phyloP scores from a whole-genome alignment of 2,888 invertebrate species.

The Criorhina ranunculi region DNA sequence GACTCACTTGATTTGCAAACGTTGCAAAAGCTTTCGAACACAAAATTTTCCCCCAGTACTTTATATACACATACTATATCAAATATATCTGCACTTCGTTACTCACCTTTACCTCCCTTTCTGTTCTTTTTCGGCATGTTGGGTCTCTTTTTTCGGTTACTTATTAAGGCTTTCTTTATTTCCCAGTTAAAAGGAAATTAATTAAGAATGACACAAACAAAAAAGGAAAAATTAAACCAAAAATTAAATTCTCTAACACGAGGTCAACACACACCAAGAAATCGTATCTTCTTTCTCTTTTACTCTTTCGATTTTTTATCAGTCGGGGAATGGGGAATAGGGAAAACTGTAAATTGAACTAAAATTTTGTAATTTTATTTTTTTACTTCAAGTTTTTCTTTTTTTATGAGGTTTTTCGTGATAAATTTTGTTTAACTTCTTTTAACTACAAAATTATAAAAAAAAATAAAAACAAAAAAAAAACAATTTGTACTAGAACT shows the following conservation, averaged over 20 bases:
- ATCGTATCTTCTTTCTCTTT: conserved; percentile 46
- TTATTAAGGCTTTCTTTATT: conserved; percentile 68
- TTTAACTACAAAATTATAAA: conserved; percentile 60
- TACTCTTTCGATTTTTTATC: conserved; percentile 60
- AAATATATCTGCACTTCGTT: conserved; percentile 21
- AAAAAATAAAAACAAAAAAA: conserved; percentile 47
- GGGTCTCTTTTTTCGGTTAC: conserved; percentile 76
- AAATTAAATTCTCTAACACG: conserved; percentile 78
- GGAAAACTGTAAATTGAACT: conserved; percentile 62
- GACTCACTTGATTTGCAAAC: conserved; percentile 64
- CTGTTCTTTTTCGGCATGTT: conserved; percentile 84
- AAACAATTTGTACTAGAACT: conserved; percentile 71
- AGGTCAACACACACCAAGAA: conserved; percentile 78
- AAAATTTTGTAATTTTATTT: conserved; percentile 60
- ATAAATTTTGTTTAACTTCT: background rate
- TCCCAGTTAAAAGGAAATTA: conserved; percentile 61
- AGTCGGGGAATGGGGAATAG: too few relatives aligned
- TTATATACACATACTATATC: background rate
- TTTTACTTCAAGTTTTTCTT: conserved; percentile 41
- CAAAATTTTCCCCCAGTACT: background rate
- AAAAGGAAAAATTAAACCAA: conserved; percentile 28
- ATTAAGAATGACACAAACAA: conserved; percentile 28
- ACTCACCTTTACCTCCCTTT: conserved; percentile 83
- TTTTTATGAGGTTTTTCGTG: conserved; percentile 14
- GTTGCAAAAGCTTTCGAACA: conserved; percentile 50